Percentiles rank a stretch among this genome's conserved stretches.
Evolutionary conservation across 2,113 vertebrate genomes (phyloP).

Genomic region (Spea bombifrons): DNA sequence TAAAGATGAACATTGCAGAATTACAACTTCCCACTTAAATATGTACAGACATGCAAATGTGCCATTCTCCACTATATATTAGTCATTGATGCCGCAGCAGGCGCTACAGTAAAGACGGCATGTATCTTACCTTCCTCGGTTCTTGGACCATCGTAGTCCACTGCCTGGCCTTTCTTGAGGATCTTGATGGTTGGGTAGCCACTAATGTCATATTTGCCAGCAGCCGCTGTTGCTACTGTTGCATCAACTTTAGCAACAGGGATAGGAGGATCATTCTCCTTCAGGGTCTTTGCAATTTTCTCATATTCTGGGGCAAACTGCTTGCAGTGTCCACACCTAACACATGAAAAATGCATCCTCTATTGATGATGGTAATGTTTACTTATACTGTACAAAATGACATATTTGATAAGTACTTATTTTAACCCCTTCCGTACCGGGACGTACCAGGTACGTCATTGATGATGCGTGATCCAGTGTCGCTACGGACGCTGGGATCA

Average conservation of each 20-base stretch:
- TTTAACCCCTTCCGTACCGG: too few relatives aligned
- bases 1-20: too few relatives aligned
- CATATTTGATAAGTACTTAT: too few relatives aligned
- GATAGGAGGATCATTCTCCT: constrained; percentile 84
- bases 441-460: too few relatives aligned
- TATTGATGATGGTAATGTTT: too few relatives aligned
- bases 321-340: constrained; percentile 96
- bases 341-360: background rate
- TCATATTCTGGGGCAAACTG: constrained; percentile 94
- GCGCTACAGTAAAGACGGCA: background rate
- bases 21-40: too few relatives aligned
- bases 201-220: constrained; percentile 82
- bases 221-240: constrained; percentile 71
- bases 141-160: constrained; percentile 89
- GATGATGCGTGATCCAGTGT: too few relatives aligned
- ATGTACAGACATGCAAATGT: too few relatives aligned
- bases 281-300: constrained; percentile 83
- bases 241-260: constrained; percentile 93
- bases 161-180: constrained; percentile 85
- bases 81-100: too few relatives aligned
- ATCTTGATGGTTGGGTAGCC: constrained; percentile 97
- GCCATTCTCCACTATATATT: too few relatives aligned
- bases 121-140: constrained; percentile 75
- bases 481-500: too few relatives aligned
- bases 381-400: too few relatives aligned